Base-by-base conservation (phyloP, 2,888 invertebrate species). In the Agriopis leucophaearia region DNA sequence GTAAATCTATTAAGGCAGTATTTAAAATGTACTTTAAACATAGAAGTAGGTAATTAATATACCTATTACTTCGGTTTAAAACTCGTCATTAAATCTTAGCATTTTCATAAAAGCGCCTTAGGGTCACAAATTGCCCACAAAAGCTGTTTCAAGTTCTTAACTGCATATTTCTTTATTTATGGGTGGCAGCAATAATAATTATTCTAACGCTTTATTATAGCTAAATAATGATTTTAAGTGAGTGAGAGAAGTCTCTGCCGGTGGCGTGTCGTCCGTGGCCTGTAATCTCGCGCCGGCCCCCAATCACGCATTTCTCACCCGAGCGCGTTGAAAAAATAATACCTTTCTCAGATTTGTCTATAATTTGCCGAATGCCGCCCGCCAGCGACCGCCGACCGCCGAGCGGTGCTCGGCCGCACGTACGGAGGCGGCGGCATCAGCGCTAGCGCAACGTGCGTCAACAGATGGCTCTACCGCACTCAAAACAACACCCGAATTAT, bases 231-330 rank as follows among this genome's bases (percentile, higher is more conserved):
- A 88, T 88, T 84, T 85, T 89, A 89, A 88, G 88, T 88, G 74
- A 75, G 88, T 87, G 88, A 87, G 87, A 88, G 84, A 84, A 89
- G 85, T 86, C 83, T 82, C 78, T 80, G 88, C 83, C 87, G 91
- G 91, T 91, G 91, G 92, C 91, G 89, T 88, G 92, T 88, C 88
- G 74, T 77, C 85, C 80, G 83, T 74, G 79, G 83, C 84, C 92
- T 94, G 92, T 94, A 92, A 94, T 94, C 92, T 88, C 76, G 77
- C 64, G 88, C 94, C 93, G 93, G 88, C 87, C 92, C 87, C 86
- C 91, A 94, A 93, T 94, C 92, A 92, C 87, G 90, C 91, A 90
- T 88, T 94, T 94, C 93, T 94, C 94, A 94, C 94, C 92, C 92
- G 86, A 77, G 86, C 90, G 94, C 91, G 93, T 89, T 94, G 92